These are phyloP conservation scores for Oreochromis grahami DNA, from an alignment of 2,797 vertebrate genomes.

Conservation along the genomic window DNA sequence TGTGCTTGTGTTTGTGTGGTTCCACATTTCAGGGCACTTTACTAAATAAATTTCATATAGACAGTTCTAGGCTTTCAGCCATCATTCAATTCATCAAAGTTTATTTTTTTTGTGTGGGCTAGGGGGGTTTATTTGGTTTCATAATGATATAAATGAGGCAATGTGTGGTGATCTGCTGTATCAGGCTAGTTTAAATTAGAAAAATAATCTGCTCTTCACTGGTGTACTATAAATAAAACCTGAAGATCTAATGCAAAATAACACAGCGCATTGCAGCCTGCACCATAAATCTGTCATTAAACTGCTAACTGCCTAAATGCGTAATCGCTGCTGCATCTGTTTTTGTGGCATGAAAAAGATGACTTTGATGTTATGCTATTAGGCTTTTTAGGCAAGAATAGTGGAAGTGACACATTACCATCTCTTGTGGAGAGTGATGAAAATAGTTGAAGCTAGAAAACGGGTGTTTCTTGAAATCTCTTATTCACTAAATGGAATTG, in stretches of 20 bases:
- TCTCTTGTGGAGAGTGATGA: background rate
- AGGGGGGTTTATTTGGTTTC: background rate
- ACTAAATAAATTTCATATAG: constrained; percentile 14
- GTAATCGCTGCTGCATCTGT: background rate
- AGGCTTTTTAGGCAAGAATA: constrained; percentile 22
- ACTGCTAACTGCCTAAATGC: background rate
- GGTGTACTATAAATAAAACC: constrained; percentile 4
- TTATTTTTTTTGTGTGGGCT: background rate
- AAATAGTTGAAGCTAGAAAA: constrained; percentile 29
- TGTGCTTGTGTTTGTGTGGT: background rate
- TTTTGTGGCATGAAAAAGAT: constrained; percentile 6
- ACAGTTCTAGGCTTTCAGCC: constrained; percentile 5
- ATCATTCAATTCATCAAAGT: background rate
- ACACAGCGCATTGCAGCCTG: constrained; percentile 25
- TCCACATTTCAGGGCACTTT: constrained; percentile 21
- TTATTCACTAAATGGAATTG: constrained; percentile 58
- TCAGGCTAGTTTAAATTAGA: background rate
- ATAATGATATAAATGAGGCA: background rate
- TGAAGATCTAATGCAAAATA: constrained; percentile 30
- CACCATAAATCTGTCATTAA: constrained; percentile 29
- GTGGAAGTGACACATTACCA: constrained; percentile 33
- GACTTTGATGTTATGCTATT: constrained; percentile 20
- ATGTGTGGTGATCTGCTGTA: background rate
- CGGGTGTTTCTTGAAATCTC: constrained; percentile 22
- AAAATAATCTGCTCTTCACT: background rate